Evolutionary conservation across 1,140 invertebrate species (phyloP), one percentile per base, ranked within the genome.

Genomic region (Drosophila neocordata): DNA sequence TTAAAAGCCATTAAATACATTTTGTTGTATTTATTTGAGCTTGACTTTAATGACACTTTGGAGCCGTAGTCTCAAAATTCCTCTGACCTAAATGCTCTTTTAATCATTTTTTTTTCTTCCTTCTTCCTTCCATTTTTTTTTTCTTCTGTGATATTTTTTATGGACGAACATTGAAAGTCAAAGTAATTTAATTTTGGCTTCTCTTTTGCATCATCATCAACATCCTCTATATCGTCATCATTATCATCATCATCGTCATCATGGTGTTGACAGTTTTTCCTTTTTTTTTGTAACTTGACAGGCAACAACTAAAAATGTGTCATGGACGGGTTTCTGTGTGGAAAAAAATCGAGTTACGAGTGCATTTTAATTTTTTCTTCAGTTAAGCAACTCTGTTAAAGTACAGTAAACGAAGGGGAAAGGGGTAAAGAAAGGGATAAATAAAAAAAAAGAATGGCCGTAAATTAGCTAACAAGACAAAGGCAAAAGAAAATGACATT

Each of bases 101-200:
- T 66, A 44, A 55, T 35, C 65, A 55, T 15, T 35, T 60, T 59
- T 48, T 59, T 27, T 44, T 7, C 8, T 12, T 31, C 37, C 20
- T 35, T 2, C 20, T 37, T n/a, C 24, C 22, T 4, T 48, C 13
- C 41, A 24, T 24, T 24, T 24, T 24, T 24, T 24, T 24, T 24
- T 24, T 18, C 9, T 48, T 20, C 11, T 48, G 41, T 20, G 41
- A 48, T 48, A 48, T 66, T 73, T 64, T 69, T 69, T 68, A 74
- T 61, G 72, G 53, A 31, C 64, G 24, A 53, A 20, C 63, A 73
- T 76, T 53, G 69, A 77, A 65, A 73, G 73, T 73, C 73, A 62
- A 81, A 67, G 58, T 73, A 81, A 77, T 73, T 77, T 77, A 82
- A 69, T 82, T 67, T 79, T 61, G 67, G 78, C 61, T 64, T 67